A percentile compares a stretch with the other conserved stretches of the same genome.
These are phyloP conservation scores for Orcinus orca DNA, from an alignment of 2,113 vertebrate genomes.

Conservation along the genomic window DNA sequence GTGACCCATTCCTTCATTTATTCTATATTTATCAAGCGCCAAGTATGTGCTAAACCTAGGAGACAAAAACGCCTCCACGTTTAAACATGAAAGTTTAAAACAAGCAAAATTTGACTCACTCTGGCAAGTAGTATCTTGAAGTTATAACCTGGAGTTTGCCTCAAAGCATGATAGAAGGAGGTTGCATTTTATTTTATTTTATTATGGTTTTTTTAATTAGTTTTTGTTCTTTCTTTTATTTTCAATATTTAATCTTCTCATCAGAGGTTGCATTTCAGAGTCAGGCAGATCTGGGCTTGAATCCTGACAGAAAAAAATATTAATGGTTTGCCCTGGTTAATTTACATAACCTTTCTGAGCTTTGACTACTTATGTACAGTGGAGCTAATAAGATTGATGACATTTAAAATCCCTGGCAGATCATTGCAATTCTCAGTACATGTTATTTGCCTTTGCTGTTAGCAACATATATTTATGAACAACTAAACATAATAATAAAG, in stretches of 20 bases:
- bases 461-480: not conserved
- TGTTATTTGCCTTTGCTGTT: not conserved
- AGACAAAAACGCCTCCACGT: not conserved
- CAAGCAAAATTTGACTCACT: not conserved
- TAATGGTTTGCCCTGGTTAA: not conserved
- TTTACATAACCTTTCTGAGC: not conserved
- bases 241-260: not conserved
- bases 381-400: not conserved
- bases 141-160: not conserved
- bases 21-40: not conserved
- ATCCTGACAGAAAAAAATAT: not conserved
- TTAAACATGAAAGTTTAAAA: slow-evolving; percentile 3
- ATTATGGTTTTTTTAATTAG: not conserved
- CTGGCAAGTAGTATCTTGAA: not conserved
- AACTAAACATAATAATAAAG: not conserved
- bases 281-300: not conserved
- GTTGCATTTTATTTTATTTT: not conserved
- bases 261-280: not conserved
- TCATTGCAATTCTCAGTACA: not conserved
- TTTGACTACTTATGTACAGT: not conserved
- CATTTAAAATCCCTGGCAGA: not conserved
- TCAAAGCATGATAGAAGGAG: not conserved
- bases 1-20: not conserved
- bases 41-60: not conserved
- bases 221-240: not conserved